Evolutionary conservation across 2,113 vertebrate species (phyloP).

Genomic region (Mohoua ochrocephala): DNA sequence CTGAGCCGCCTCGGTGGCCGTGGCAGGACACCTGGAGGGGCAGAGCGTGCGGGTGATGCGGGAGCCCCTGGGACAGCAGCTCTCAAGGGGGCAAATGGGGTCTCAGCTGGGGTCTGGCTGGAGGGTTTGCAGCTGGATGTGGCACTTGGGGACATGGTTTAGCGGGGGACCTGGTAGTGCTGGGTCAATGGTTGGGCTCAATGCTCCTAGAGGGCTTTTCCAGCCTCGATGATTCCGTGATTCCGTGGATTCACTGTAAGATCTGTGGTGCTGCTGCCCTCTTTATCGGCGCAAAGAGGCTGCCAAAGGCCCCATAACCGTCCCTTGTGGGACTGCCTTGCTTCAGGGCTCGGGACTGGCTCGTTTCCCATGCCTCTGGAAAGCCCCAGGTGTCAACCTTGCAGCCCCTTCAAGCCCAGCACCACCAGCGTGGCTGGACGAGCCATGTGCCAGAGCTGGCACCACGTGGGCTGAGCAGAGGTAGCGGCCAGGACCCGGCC

Average conservation of each 20-base stretch:
- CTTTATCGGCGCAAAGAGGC: not conserved
- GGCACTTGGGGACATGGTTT: not conserved
- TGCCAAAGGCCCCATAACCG: not conserved
- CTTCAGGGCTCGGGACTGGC: not conserved
- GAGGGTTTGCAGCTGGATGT: not conserved
- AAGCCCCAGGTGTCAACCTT: not conserved
- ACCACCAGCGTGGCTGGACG: accelerated
- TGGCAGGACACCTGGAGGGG: not conserved
- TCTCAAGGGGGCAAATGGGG: not conserved
- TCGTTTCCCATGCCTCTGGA: not conserved
- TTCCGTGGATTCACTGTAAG: not conserved
- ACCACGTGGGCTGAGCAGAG: not conserved
- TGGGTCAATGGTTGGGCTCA: not conserved
- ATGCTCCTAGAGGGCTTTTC: not conserved
- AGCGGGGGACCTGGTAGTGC: too few relatives aligned
- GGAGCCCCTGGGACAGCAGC: not conserved
- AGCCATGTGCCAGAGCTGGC: not conserved
- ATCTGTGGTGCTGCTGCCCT: not conserved
- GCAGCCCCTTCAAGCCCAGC: not conserved
- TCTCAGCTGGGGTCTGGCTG: not conserved
- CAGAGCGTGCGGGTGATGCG: accelerated
- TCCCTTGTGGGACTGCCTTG: accelerated
- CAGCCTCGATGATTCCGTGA: not conserved
- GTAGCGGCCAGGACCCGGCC: accelerated
- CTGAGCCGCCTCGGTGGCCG: accelerated